Evolutionary conservation across 2,113 vertebrate genomes (phyloP).

Genomic region (Lophius piscatorius): DNA sequence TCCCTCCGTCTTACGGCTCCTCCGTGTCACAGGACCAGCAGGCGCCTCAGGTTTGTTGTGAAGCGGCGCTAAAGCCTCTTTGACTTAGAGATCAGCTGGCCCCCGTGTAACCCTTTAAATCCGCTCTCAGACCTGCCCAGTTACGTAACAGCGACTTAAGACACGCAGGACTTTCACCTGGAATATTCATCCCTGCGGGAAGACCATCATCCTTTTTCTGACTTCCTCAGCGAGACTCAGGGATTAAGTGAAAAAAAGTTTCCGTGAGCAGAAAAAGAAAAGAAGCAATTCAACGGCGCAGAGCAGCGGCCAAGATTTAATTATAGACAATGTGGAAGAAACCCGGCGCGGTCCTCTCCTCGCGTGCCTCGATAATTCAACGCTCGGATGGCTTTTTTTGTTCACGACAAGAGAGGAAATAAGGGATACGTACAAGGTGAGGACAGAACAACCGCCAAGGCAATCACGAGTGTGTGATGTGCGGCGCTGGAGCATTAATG

Average conservation of each 20-base stretch:
- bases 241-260: neutral
- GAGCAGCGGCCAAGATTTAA: neutral
- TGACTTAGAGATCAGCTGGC: slow-evolving; percentile 69
- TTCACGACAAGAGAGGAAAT: slow-evolving; percentile 8
- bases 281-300: neutral
- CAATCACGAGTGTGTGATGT: slow-evolving; percentile 71
- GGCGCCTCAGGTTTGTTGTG: slow-evolving; percentile 67
- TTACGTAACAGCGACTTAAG: slow-evolving; percentile 67
- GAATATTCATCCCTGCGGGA: slow-evolving; percentile 10
- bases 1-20: slow-evolving; percentile 14
- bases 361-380: too few species aligned
- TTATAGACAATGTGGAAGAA: neutral
- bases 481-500: slow-evolving; percentile 69
- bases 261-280: neutral
- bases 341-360: too few species aligned
- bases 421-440: slow-evolving; percentile 28
- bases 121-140: slow-evolving; percentile 64
- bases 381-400: too few species aligned
- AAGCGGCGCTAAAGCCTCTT: slow-evolving; percentile 74
- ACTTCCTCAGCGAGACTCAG: too few species aligned
- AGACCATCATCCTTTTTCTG: neutral
- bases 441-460: slow-evolving; percentile 48
- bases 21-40: slow-evolving; percentile 36
- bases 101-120: slow-evolving; percentile 65
- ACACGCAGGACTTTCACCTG: slow-evolving; percentile 44